Percentiles rank a stretch among this genome's conserved stretches.
phyloP scores from a whole-genome alignment of 2,888 invertebrate species.

The Axea sp. region DNA sequence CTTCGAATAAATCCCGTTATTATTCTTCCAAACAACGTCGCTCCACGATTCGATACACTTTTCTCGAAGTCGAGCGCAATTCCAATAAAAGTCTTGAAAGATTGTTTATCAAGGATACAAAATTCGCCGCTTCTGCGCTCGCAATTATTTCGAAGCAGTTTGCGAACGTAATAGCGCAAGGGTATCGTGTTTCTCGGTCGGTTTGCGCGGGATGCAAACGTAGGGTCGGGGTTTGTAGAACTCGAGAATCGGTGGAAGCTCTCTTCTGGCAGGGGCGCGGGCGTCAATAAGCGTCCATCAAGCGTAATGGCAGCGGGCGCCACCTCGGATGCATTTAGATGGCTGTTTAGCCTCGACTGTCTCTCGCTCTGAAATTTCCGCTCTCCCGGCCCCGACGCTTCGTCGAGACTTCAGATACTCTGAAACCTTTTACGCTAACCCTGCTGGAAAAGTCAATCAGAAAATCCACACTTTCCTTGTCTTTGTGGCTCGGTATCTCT shows the following conservation, averaged over 20 bases:
- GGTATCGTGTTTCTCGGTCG: constrained; percentile 61
- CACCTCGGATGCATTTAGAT: constrained; percentile 80
- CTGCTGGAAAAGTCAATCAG: constrained; percentile 48
- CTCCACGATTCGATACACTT: constrained; percentile 40
- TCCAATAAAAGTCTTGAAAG: constrained; percentile 56
- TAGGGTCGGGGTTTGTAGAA: constrained; percentile 56
- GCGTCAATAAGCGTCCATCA: constrained; percentile 80
- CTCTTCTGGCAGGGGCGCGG: constrained; percentile 75
- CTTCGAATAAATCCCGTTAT: constrained; percentile 26
- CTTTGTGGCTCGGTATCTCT: background rate
- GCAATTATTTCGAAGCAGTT: constrained; percentile 61
- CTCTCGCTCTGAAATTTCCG: constrained; percentile 71
- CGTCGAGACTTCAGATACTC: constrained; percentile 44
- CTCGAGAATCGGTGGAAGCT: constrained; percentile 69
- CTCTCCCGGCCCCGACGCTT: constrained; percentile 17
- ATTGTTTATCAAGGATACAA: constrained; percentile 61
- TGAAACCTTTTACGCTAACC: constrained; percentile 52
- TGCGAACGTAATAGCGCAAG: constrained; percentile 60
- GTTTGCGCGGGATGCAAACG: constrained; percentile 58
- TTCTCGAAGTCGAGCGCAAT: constrained; percentile 32
- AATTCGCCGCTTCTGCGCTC: constrained; percentile 37
- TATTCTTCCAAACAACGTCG: constrained; percentile 30
- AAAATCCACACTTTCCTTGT: constrained; percentile 16
- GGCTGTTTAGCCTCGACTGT: constrained; percentile 79
- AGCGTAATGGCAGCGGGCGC: constrained; percentile 79